phyloP scores from a whole-genome alignment of 2,797 vertebrate genomes.

The Falco berigora region DNA sequence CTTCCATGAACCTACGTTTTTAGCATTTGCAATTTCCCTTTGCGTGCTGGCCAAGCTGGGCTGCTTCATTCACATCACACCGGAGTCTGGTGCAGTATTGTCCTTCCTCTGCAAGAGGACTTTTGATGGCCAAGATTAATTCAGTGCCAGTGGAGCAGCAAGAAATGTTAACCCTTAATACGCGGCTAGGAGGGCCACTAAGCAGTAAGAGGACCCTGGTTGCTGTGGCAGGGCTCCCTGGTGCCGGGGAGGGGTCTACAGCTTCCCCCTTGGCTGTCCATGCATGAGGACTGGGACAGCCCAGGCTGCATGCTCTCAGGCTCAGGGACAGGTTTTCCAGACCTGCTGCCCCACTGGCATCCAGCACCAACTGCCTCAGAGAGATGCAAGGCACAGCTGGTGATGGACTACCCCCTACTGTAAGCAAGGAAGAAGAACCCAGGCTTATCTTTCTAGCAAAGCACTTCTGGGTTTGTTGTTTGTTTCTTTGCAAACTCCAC shows the following conservation, averaged over 20 bases:
- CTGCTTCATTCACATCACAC: neutral
- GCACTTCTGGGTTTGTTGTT: neutral
- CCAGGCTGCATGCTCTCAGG: neutral
- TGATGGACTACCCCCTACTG: neutral
- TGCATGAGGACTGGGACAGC: neutral
- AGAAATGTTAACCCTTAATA: neutral
- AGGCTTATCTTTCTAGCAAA: neutral
- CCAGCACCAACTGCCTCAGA: neutral
- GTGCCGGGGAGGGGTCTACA: neutral
- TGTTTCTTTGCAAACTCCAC: neutral
- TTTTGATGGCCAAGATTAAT: neutral
- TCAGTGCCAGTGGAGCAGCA: neutral
- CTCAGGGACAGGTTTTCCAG: neutral
- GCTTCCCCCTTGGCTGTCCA: neutral
- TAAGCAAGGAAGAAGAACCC: neutral
- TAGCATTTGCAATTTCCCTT: neutral
- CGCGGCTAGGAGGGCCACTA: accelerated
- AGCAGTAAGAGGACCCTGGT: neutral
- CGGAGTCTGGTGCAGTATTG: neutral
- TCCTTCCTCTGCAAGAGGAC: neutral
- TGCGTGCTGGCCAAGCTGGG: too few relatives aligned
- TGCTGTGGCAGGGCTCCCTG: neutral
- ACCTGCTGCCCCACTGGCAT: neutral
- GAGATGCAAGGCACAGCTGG: neutral
- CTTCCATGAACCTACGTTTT: neutral